Percentiles rank a stretch among this genome's conserved stretches.
Evolutionary conservation across 2,113 vertebrate genomes (phyloP).

Genomic region (Pluvialis apricaria): DNA sequence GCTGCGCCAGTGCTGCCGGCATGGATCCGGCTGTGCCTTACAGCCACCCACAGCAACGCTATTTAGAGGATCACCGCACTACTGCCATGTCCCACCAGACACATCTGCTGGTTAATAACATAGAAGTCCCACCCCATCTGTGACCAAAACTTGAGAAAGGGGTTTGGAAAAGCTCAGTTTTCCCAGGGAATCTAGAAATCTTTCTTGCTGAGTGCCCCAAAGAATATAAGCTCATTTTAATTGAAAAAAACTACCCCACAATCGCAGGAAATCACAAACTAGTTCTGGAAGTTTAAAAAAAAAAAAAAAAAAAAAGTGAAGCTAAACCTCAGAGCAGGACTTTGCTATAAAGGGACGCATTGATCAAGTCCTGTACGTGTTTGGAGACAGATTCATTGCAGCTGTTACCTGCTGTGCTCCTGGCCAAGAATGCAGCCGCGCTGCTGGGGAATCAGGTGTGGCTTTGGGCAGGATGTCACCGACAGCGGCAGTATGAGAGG

Average conservation of each 20-base stretch:
- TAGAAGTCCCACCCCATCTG: rapidly evolving
- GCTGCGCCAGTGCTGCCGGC: rapidly evolving
- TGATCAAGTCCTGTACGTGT: not conserved
- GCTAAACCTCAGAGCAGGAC: not conserved
- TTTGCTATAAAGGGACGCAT: not conserved
- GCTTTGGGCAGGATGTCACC: not conserved
- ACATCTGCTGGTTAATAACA: not conserved
- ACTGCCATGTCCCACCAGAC: not conserved
- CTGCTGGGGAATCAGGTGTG: not conserved
- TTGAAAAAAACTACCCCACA: not conserved
- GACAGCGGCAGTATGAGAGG: not conserved
- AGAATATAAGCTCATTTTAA: not conserved
- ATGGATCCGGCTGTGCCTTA: not conserved
- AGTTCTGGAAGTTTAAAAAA: not conserved
- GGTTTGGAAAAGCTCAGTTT: not conserved
- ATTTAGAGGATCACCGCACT: not conserved
- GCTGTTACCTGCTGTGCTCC: not conserved
- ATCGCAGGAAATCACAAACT: not conserved
- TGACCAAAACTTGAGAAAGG: not conserved
- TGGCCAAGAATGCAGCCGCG: not conserved
- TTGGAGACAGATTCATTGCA: not conserved
- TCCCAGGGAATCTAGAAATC: not conserved
- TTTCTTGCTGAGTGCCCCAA: not conserved
- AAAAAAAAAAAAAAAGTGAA: not conserved
- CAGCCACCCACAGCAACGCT: not conserved